These are phyloP conservation scores for Aphodius sticticus DNA, from an alignment of 2,888 invertebrate genomes.

Conservation along the genomic window DNA sequence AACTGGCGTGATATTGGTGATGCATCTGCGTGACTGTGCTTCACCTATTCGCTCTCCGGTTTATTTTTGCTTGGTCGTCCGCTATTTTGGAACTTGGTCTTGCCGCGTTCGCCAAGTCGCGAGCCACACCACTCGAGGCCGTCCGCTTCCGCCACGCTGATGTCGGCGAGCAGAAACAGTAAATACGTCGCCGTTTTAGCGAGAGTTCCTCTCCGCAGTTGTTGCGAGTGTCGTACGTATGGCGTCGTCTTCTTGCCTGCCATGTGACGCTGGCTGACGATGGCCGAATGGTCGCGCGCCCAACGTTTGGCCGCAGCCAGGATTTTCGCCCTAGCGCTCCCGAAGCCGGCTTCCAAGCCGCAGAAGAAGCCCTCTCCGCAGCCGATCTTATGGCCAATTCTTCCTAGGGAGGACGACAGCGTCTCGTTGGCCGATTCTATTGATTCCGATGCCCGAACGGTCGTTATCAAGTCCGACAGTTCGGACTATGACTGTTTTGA, in stretches of 20 bases:
- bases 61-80: not conserved
- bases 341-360: constrained; percentile 38
- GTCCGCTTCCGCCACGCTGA: not conserved
- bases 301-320: constrained; percentile 64
- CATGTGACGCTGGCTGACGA: constrained; percentile 40
- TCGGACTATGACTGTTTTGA: constrained; percentile 32
- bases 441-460: constrained; percentile 35
- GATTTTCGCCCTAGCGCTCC: constrained; percentile 58
- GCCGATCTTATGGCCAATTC: not conserved
- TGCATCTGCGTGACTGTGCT: not conserved
- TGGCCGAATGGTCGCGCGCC: constrained; percentile 60
- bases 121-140: not conserved
- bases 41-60: not conserved
- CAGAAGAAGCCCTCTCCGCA: not conserved
- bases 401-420: not conserved
- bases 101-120: not conserved
- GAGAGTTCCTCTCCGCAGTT: constrained; percentile 15
- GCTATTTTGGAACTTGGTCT: not conserved
- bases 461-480: constrained; percentile 30
- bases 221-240: not conserved
- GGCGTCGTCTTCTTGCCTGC: constrained; percentile 14
- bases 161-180: not conserved
- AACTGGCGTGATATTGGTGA: not conserved
- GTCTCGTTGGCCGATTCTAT: constrained; percentile 23
- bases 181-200: not conserved